Base-by-base conservation (phyloP, 2,888 invertebrate genomes). In the Phortica magna region DNA sequence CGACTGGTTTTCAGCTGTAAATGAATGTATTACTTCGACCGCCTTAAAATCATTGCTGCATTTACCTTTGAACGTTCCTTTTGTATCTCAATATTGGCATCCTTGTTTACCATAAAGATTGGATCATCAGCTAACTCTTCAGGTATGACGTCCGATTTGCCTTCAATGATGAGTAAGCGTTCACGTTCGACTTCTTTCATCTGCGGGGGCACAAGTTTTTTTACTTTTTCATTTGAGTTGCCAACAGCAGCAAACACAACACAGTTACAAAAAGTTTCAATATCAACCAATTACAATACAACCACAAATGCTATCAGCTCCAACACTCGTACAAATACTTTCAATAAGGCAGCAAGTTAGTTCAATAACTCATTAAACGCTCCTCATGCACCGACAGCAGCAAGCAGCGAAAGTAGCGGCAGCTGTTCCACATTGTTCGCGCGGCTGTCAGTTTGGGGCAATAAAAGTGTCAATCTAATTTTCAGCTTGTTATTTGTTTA, bases 41-140 rank as follows among this genome's bases (percentile, higher is more conserved):
- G 7, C 22, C 57, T 65, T 55, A 14, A 67, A 67, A 10, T 0
- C 1, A 19, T n/a, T 71, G 31, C 43, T 7, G 9, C 17, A 22
- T 78, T 81, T 85, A 93, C 93, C 92, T 93, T 93, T 5, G 93
- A 92, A 76, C 94, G 91, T 79, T 93, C 89, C 79, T 92, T 93
- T 12, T 91, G 91, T 78, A 93, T 93, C 78, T 93, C 88, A 75
- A 91, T 88, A 80, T 92, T 92, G 78, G 93, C 93, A 79, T 93
- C 92, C 79, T 91, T 90, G 78, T 93, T 93, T 61, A 93, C 93
- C 77, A 93, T 92, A 89, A 95, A 94, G 6, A 95, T 93, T 14
- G 95, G 94, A 92, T 95, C 94, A 78, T 93, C 91, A n/a, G 93
- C 92, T 89, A 95, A 92, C 85, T 94, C 94, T 17, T 92, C 89